Evolutionary conservation across 1,140 invertebrate genomes (phyloP).

Genomic region (Drosophila sechellia): DNA sequence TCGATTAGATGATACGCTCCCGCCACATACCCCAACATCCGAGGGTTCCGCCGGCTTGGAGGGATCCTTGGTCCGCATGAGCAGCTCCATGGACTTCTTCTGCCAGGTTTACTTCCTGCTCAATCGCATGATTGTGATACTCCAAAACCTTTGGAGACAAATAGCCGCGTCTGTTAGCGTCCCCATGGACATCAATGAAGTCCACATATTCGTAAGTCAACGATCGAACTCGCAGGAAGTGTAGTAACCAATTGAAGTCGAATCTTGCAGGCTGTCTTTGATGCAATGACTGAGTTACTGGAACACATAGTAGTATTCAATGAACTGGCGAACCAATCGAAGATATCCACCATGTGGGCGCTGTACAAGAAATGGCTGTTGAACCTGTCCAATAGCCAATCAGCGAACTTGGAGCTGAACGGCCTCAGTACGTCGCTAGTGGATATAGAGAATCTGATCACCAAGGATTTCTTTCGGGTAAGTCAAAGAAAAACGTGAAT

Average conservation of each 20-base stretch:
- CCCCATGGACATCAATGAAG: slow-evolving; percentile 35
- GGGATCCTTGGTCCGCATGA: slow-evolving; percentile 57
- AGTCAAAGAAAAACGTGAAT: background rate
- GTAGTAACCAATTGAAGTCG: too few relatives aligned
- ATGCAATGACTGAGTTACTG: slow-evolving; percentile 55
- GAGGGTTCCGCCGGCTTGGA: slow-evolving; percentile 26
- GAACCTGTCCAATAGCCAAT: slow-evolving; percentile 40
- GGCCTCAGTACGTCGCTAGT: slow-evolving; percentile 59
- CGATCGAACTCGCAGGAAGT: background rate
- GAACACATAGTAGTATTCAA: slow-evolving; percentile 67
- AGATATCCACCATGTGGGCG: slow-evolving; percentile 56
- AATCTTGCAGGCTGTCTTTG: slow-evolving; percentile 55
- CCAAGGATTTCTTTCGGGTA: slow-evolving; percentile 88
- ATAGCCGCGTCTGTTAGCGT: slow-evolving; percentile 43
- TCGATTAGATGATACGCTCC: slow-evolving; percentile 19
- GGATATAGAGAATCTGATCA: slow-evolving; percentile 85
- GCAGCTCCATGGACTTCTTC: slow-evolving; percentile 69
- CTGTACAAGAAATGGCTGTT: slow-evolving; percentile 73
- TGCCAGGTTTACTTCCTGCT: slow-evolving; percentile 75
- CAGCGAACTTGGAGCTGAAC: slow-evolving; percentile 44
- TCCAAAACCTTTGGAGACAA: slow-evolving; percentile 70
- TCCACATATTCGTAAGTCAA: slow-evolving; percentile 54
- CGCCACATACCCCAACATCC: too few relatives aligned
- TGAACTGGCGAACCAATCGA: slow-evolving; percentile 58
- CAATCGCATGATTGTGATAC: slow-evolving; percentile 57